A percentile compares a stretch with the other conserved stretches of the same genome.
Evolutionary conservation across 2,888 invertebrate genomes (phyloP).

Genomic region (Coelopa pilipes): DNA sequence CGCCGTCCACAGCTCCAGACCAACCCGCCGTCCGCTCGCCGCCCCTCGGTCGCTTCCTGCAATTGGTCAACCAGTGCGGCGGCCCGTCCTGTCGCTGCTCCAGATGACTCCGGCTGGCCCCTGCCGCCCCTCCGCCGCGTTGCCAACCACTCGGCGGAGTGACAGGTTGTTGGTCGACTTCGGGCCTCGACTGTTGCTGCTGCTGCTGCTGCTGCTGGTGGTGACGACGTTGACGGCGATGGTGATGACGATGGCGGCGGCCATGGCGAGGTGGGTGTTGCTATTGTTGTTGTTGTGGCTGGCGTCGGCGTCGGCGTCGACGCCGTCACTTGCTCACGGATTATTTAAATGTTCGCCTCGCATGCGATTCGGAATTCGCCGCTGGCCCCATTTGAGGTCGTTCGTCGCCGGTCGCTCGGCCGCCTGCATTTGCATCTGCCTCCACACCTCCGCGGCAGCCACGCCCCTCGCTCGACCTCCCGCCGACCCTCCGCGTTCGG

Average conservation of each 20-base stretch:
- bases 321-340: constrained; percentile 12
- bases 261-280: too few species aligned
- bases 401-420: constrained; percentile 52
- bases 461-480: background rate
- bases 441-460: background rate
- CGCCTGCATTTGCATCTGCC: constrained; percentile 24
- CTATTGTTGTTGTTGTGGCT: constrained; percentile 26
- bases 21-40: background rate
- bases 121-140: background rate
- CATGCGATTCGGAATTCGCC: constrained; percentile 28
- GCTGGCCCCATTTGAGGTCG: constrained; percentile 63
- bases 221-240: too few species aligned
- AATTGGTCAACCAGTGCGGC: constrained; percentile 24
- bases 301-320: background rate
- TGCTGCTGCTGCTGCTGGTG: too few species aligned
- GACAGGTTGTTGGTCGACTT: constrained; percentile 37
- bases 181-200: too few species aligned
- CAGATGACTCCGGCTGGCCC: background rate
- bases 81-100: background rate
- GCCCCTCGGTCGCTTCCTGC: background rate
- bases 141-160: constrained; percentile 12
- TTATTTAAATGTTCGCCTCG: constrained; percentile 37
- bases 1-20: too few species aligned
- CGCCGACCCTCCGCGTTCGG: background rate
- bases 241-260: too few species aligned